Conservation (phyloP, 2,797 vertebrate species). For the Sebastes miniatus region DNA sequence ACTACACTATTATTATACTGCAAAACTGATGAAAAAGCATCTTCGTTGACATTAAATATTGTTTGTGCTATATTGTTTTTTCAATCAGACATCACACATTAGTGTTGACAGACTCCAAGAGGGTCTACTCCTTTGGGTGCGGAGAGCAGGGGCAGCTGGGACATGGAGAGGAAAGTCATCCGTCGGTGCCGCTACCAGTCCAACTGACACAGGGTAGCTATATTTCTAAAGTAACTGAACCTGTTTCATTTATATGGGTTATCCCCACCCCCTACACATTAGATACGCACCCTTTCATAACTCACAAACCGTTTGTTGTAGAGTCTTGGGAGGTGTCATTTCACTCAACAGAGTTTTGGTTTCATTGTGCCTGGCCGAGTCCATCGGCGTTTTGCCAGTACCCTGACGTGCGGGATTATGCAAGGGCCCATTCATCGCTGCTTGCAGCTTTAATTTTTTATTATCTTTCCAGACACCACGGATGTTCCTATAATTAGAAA, state of each 20-base stretch:
- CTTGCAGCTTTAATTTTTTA: background rate
- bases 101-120: constrained; percentile 74
- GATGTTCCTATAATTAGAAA: constrained; percentile 1
- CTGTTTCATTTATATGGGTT: too few species aligned
- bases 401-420: too few species aligned
- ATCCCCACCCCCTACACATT: too few species aligned
- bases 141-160: constrained; percentile 80
- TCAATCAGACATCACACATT: constrained; percentile 82
- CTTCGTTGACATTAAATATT: background rate
- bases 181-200: constrained; percentile 81
- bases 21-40: background rate
- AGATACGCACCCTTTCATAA: too few species aligned
- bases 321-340: too few species aligned
- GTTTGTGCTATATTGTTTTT: background rate
- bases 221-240: background rate
- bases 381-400: too few species aligned
- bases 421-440: too few species aligned
- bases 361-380: too few species aligned
- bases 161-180: constrained; percentile 55
- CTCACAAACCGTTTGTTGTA: too few species aligned
- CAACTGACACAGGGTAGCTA: constrained; percentile 56
- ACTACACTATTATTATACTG: too few species aligned
- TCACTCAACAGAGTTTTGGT: too few species aligned
- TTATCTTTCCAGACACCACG: constrained; percentile 27
- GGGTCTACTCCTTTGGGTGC: constrained; percentile 84